phyloP scores from a whole-genome alignment of 1,140 invertebrate genomes.

The Melanaphis sacchari region DNA sequence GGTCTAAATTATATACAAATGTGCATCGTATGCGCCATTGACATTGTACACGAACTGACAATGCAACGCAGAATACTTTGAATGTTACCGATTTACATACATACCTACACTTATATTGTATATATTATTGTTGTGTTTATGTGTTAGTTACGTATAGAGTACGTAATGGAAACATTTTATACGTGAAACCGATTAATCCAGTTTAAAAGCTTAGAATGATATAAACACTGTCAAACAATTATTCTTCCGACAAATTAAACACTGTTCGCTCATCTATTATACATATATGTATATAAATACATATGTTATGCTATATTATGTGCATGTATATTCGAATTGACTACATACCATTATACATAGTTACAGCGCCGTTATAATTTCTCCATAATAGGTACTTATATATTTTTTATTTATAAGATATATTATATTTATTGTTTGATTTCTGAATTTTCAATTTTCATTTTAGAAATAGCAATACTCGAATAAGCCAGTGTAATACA shows the following conservation, averaged over 20 bases:
- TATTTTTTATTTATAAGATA: background rate
- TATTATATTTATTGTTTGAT: background rate
- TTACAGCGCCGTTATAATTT: background rate
- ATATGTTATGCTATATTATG: background rate
- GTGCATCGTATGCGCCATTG: background rate
- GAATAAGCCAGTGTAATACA: background rate
- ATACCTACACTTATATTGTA: background rate
- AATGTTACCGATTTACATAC: background rate
- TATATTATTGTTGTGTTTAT: background rate
- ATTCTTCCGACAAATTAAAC: slow-evolving; percentile 31
- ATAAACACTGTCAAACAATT: slow-evolving; percentile 30
- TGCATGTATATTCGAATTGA: no score
- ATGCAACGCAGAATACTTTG: background rate
- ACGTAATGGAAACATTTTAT: background rate
- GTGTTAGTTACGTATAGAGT: background rate
- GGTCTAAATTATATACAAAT: background rate
- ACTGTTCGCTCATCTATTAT: background rate
- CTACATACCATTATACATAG: background rate
- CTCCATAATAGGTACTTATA: background rate
- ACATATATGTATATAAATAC: background rate
- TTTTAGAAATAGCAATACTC: background rate
- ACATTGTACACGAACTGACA: background rate
- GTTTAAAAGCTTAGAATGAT: slow-evolving; percentile 28
- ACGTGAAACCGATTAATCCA: background rate
- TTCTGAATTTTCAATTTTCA: background rate